These are phyloP conservation scores for Drosophila kambysellisi DNA, from an alignment of 2,888 invertebrate species.

Conservation along the genomic window DNA sequence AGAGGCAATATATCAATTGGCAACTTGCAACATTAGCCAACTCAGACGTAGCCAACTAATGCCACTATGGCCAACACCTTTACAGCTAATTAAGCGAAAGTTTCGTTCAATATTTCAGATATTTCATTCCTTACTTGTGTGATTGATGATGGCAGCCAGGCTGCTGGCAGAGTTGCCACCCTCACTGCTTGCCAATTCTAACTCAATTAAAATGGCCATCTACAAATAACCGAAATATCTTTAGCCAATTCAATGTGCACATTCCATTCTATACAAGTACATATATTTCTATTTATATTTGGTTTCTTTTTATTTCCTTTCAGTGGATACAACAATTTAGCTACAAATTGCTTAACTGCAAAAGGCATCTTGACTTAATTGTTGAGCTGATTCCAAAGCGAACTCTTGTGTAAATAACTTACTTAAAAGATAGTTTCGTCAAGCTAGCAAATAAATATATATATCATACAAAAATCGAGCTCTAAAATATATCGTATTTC, in stretches of 20 bases:
- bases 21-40: conserved; percentile 50
- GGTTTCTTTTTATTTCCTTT: not conserved
- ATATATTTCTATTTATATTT: not conserved
- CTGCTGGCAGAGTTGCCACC: not conserved
- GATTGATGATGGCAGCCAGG: conserved; percentile 61
- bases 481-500: not conserved
- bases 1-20: conserved; percentile 48
- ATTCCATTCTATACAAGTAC: not conserved
- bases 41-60: conserved; percentile 53
- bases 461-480: not conserved
- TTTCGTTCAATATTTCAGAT: conserved; percentile 36
- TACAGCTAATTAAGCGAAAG: conserved; percentile 43
- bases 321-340: not conserved
- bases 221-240: conserved; percentile 55
- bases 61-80: conserved; percentile 36
- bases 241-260: conserved; percentile 20
- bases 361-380: not conserved
- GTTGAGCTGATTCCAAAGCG: not conserved
- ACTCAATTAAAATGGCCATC: conserved; percentile 77
- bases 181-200: conserved; percentile 61
- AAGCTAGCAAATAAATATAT: not conserved
- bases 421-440: not conserved
- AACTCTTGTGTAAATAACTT: not conserved
- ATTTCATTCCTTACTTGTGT: conserved; percentile 33
- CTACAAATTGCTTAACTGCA: not conserved